phyloP scores from a whole-genome alignment of 2,888 invertebrate genomes.

The Cryptophagus acutangulus region DNA sequence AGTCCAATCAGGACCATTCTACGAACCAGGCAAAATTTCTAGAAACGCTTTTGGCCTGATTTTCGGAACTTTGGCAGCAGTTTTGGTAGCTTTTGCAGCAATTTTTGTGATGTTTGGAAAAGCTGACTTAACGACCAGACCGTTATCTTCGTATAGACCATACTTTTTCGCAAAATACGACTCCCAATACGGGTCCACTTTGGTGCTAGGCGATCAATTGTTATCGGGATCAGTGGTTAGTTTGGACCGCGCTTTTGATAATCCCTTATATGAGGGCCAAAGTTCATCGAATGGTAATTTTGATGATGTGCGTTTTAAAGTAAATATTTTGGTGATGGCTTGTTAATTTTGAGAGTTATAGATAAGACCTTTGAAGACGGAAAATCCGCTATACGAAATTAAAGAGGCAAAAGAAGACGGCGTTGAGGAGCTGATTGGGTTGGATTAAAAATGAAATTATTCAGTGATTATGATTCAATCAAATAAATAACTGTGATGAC shows the following conservation, averaged over 20 bases:
- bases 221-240: conserved; percentile 32
- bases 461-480: no score
- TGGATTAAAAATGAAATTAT: no score
- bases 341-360: no score
- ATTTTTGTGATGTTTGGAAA: conserved; percentile 16
- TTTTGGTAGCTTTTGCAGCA: conserved; percentile 12
- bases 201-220: conserved; percentile 25
- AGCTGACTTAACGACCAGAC: conserved; percentile 11
- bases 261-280: conserved; percentile 36
- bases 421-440: no score
- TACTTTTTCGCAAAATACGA: conserved; percentile 32
- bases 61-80: conserved; percentile 25
- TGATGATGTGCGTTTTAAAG: no score
- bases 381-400: not conserved
- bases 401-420: no score
- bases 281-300: not conserved
- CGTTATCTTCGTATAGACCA: conserved; percentile 17
- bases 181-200: conserved; percentile 32
- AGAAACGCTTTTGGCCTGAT: conserved; percentile 17
- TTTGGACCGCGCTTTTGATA: conserved; percentile 36
- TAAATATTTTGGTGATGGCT: no score
- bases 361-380: no score
- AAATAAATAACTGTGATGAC: no score
- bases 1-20: conserved; percentile 8
- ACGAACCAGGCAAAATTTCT: not conserved